Evolutionary conservation across 2,797 vertebrate genomes (phyloP), one percentile per base, ranked within the genome.

Genomic region (Dermochelys coriacea): DNA sequence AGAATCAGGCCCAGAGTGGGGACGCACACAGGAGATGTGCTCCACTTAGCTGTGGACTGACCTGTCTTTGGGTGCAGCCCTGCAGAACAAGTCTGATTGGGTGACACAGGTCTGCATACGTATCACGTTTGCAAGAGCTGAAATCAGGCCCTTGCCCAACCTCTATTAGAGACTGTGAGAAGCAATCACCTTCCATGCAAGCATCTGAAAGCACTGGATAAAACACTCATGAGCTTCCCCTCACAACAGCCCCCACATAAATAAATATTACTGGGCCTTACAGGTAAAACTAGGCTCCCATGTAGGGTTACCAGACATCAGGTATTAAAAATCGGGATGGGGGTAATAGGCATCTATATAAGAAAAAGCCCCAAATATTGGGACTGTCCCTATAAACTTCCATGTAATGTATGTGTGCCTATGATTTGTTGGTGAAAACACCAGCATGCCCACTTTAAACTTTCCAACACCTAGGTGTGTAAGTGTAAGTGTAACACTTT

Each of bases 111-210:
- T 47, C 77, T 1, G 87, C 87, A n/a, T 71, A n/a, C 8, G 3
- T 37, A 18, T n/a, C 64, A 0, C 0, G 84, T 79, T 92, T 19
- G 86, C 50, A 86, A 50, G 88, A 52, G 23, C 27, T 96, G 96
- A 95, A 93, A 95, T 95, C 94, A 95, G 94, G 94, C 86, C 96
- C 94, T 97, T 93, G 92, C 87, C 95, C 95, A 79, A 52, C 95
- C 95, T 97, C 95, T 96, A 95, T 88, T 93, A 2, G 89, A 95
- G 96, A 87, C 91, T 84, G 74, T 49, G 86, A 25, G 94, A 86
- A 96, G 92, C 88, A n/a, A n/a, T n/a, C 49, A 45, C 52, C 51
- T 96, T 94, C 95, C 94, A 93, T 85, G 19, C 1, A 0, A 7
- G 90, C 85, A 93, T 45, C 54, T 34, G 82, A 92, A 77, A 0